These are phyloP conservation scores for Tetramorium parvispinum DNA, from an alignment of 1,140 invertebrate species.

Conservation along the genomic window DNA sequence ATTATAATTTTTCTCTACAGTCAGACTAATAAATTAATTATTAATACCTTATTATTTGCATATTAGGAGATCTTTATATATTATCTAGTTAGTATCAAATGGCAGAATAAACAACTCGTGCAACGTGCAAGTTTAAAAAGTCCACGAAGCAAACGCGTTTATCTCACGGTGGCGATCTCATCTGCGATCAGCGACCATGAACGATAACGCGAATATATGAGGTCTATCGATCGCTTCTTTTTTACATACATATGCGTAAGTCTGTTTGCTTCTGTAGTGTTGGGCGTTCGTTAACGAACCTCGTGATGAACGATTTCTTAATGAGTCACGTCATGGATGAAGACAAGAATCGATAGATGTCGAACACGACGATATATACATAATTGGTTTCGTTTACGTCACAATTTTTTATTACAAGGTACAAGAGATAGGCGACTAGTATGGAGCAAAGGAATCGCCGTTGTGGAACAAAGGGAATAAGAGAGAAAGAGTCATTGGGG, in stretches of 20 bases:
- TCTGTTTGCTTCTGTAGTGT: not conserved
- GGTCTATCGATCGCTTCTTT: slow-evolving; percentile 37
- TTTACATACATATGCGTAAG: not conserved
- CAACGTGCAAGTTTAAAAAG: not conserved
- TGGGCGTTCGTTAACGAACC: slow-evolving; percentile 44
- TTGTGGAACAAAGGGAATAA: slow-evolving; percentile 38
- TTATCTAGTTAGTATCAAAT: not conserved
- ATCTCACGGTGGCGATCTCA: slow-evolving; percentile 42
- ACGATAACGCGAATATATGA: slow-evolving; percentile 14
- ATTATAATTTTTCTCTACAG: not conserved
- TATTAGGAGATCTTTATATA: not conserved
- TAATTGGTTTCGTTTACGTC: slow-evolving; percentile 53
- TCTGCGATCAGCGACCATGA: slow-evolving; percentile 38
- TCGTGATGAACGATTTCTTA: slow-evolving; percentile 29
- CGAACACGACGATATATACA: slow-evolving; percentile 14
- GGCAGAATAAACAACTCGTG: not conserved
- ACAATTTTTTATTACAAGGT: slow-evolving; percentile 48
- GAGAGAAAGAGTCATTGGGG: slow-evolving; percentile 64
- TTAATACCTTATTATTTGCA: not conserved
- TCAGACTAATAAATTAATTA: too few relatives aligned
- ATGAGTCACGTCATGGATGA: slow-evolving; percentile 48
- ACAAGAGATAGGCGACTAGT: slow-evolving; percentile 37
- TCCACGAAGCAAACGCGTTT: not conserved
- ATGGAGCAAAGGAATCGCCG: slow-evolving; percentile 33
- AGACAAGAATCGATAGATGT: slow-evolving; percentile 57